phyloP scores from a whole-genome alignment of 2,888 invertebrate genomes.

The Cataglyphis livida region DNA sequence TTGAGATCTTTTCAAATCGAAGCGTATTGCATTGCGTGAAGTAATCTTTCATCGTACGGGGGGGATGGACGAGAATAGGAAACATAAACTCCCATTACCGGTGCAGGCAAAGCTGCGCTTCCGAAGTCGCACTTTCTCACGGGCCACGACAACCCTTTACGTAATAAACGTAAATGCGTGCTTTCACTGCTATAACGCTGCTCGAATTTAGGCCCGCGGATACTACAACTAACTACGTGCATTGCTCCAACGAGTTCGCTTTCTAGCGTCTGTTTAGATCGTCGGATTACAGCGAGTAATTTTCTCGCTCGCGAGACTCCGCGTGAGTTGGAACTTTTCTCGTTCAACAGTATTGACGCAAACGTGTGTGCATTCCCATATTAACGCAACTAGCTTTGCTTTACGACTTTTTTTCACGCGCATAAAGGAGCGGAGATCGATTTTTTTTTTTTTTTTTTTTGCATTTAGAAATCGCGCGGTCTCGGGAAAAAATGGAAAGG shows the following conservation, averaged over 20 bases:
- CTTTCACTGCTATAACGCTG: constrained; percentile 67
- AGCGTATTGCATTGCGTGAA: no score
- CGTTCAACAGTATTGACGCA: not conserved
- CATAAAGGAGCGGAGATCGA: not conserved
- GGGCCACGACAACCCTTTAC: constrained; percentile 8
- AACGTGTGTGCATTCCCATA: not conserved
- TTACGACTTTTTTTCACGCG: not conserved
- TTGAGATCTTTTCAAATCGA: not conserved
- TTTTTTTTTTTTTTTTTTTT: no score
- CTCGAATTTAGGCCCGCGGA: constrained; percentile 60
- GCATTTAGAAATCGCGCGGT: not conserved
- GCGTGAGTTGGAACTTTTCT: constrained; percentile 1
- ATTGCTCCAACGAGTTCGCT: constrained; percentile 69
- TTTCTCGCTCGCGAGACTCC: constrained; percentile 8
- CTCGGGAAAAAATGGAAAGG: not conserved
- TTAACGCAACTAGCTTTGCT: not conserved
- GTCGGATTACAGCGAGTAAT: constrained; percentile 52
- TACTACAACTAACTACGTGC: constrained; percentile 53
- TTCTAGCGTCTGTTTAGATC: constrained; percentile 71
- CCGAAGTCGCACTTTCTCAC: constrained; percentile 45
- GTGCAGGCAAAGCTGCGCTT: not conserved
- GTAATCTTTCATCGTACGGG: no score
- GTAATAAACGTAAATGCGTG: constrained; percentile 60
- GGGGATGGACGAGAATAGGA: no score
- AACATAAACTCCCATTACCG: not conserved